These are phyloP conservation scores for Holacanthus passer DNA, from an alignment of 2,113 vertebrate species.

Conservation along the genomic window DNA sequence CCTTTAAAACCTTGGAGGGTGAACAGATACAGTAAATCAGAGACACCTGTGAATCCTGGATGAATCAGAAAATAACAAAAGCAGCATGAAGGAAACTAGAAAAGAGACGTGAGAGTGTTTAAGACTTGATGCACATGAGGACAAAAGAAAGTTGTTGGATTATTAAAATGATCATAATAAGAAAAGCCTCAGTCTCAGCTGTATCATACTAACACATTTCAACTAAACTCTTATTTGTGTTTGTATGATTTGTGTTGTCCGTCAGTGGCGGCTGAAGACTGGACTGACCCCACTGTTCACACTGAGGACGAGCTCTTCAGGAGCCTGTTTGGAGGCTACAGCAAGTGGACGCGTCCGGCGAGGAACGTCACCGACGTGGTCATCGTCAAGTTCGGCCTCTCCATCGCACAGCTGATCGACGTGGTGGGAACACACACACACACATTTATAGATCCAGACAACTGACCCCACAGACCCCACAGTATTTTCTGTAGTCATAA, in stretches of 20 bases:
- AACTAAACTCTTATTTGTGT: no score
- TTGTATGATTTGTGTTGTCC: background rate
- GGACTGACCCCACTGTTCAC: conserved; percentile 74
- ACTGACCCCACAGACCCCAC: no score
- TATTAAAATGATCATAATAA: no score
- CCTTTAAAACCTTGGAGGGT: conserved; percentile 13
- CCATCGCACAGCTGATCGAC: conserved; percentile 92
- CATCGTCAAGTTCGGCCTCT: conserved; percentile 90
- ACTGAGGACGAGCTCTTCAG: conserved; percentile 89
- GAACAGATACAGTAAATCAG: conserved; percentile 12
- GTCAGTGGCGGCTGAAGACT: conserved; percentile 63
- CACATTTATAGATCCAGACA: background rate
- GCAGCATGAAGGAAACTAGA: background rate
- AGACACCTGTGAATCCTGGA: background rate
- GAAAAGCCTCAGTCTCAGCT: no score
- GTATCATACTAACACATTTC: no score
- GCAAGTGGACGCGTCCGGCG: conserved; percentile 90
- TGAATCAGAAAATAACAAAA: background rate
- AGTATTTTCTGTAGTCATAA: no score
- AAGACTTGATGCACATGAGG: no score
- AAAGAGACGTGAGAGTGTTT: background rate
- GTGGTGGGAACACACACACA: conserved; percentile 83
- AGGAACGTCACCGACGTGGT: conserved; percentile 89
- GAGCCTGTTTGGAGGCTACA: conserved; percentile 87
- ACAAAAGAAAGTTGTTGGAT: no score